phyloP scores from a whole-genome alignment of 2,797 vertebrate genomes.

The Microcaecilia unicolor region DNA sequence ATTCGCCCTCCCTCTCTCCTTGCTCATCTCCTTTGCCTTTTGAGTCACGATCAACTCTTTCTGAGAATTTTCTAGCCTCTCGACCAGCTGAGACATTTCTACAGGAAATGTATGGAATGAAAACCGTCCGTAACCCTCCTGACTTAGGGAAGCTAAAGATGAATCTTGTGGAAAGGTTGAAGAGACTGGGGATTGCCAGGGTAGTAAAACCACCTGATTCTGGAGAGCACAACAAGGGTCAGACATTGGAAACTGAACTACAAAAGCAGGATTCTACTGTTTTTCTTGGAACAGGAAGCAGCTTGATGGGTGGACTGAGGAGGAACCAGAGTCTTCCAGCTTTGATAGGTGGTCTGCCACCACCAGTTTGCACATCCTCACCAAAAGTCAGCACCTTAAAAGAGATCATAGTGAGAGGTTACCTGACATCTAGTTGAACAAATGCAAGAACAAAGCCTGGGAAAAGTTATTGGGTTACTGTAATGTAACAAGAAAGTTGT shows the following conservation, averaged over 20 bases:
- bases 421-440: neutral
- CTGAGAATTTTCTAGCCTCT: conserved; percentile 87
- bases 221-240: conserved; percentile 16
- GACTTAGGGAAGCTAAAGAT: conserved; percentile 60
- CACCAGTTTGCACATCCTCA: conserved; percentile 44
- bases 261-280: conserved; percentile 61
- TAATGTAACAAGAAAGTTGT: conserved; percentile 26
- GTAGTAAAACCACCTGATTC: conserved; percentile 50
- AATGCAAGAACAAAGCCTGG: conserved; percentile 6
- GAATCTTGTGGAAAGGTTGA: conserved; percentile 76
- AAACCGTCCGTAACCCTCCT: conserved; percentile 52
- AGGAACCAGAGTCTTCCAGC: conserved; percentile 90
- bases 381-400: conserved; percentile 66
- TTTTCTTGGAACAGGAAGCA: conserved; percentile 73
- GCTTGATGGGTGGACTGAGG: conserved; percentile 77
- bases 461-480: neutral
- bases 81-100: conserved; percentile 89
- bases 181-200: conserved; percentile 77
- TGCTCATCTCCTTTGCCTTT: conserved; percentile 59
- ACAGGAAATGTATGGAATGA: conserved; percentile 83
- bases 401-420: conserved; percentile 30
- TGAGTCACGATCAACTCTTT: conserved; percentile 53
- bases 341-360: conserved; percentile 66
- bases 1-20: conserved; percentile 72
- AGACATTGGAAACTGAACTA: conserved; percentile 20